Evolutionary conservation across 2,797 vertebrate species (phyloP), one percentile per base, ranked within the genome.

Genomic region (Phyllotis vaccarum): DNA sequence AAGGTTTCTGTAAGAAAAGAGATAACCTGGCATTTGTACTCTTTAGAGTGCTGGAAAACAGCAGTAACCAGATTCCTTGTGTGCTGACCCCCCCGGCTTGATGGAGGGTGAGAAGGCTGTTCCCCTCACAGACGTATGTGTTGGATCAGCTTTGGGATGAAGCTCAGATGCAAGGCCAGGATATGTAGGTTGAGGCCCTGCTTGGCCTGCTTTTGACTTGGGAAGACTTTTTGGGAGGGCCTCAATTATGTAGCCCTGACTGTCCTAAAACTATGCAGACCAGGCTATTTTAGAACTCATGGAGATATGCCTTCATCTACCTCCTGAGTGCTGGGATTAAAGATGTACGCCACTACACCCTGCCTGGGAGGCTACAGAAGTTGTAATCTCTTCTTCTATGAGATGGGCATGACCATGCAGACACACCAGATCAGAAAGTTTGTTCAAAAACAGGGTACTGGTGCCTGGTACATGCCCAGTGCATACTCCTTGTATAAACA

Each of bases 51-150:
- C 24, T 82, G 83, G 54, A 0, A 74, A 76, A 58, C 70, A 46
- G 27, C 3, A 2, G 16, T 64, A 31, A 54, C 49, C 24, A 22
- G 9, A 27, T 79, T 34, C 52, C 37, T 56, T 80, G n/a, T 37
- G 86, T 49, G 40, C 31, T 1, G 14, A 21, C 21, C 17, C 6
- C 6, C 54, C n/a, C 5, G 3, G 1, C 0, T 9, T 0, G 49
- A 89, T 17, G 29, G 9, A 5, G 27, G 19, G 6, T 37, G 10
- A 43, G 6, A 16, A 12, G 19, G 46, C 37, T 27, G 10, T 5
- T 24, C 31, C 5, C 10, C 2, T 24, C 64, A 95, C 58, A 24
- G 0, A 21, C n/a, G 5, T 43, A 11, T 27, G 13, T 37, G 3
- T 7, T 37, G 4, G 52, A 62, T 3, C 10, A 66, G 46, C 19